These are phyloP conservation scores for Henricia sp. DNA, from an alignment of 53 echinoderm and acorn worm genomes.

Conservation along the genomic window DNA sequence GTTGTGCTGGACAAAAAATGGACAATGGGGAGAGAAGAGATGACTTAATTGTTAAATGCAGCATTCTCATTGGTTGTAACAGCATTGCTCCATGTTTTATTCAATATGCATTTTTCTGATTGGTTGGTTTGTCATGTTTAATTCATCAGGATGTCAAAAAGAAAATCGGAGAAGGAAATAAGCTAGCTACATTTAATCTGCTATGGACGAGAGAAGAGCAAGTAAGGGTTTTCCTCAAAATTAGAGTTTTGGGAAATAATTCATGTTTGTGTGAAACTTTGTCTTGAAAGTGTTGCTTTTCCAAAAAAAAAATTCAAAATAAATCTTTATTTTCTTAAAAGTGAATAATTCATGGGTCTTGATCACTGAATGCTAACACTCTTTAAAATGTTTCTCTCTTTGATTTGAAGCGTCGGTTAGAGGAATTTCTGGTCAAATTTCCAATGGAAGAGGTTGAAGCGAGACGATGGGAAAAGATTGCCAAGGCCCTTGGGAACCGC, in stretches of 20 bases:
- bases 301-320: too few species aligned
- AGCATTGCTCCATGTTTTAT: too few species aligned
- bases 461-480: conserved; percentile 96
- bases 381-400: not conserved
- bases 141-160: conserved; percentile 62
- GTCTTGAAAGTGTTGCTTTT: too few species aligned
- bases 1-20: too few species aligned
- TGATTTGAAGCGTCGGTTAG: conserved; percentile 73
- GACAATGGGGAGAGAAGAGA: too few species aligned
- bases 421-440: conserved; percentile 81
- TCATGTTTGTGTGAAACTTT: not conserved
- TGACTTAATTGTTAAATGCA: too few species aligned
- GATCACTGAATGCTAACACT: not conserved
- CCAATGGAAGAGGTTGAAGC: conserved; percentile 93
- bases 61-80: too few species aligned
- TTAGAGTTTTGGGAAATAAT: too few species aligned
- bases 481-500: conserved; percentile 87
- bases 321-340: too few species aligned
- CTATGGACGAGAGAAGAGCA: conserved; percentile 94
- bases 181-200: conserved; percentile 87
- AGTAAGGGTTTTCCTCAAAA: conserved; percentile 50
- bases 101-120: not conserved
- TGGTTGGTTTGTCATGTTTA: not conserved
- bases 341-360: not conserved
- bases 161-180: conserved; percentile 63